A percentile compares a stretch with the other conserved stretches of the same genome.
These are phyloP conservation scores for Hemitrygon akajei DNA, from an alignment of 2,797 vertebrate genomes.

Conservation along the genomic window DNA sequence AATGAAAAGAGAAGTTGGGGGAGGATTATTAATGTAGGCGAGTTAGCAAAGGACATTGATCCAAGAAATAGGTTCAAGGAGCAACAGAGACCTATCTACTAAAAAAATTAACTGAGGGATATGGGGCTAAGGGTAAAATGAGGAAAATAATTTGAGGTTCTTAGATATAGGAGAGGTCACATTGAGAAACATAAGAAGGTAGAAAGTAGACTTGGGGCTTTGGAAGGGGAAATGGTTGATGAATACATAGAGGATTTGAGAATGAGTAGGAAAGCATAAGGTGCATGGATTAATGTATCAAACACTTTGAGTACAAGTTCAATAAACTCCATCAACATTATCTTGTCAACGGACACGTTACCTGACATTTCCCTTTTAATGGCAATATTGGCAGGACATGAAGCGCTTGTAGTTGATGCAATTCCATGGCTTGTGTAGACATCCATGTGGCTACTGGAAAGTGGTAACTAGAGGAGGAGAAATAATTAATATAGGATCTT, in stretches of 20 bases:
- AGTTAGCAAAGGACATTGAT: neutral
- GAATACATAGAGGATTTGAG: neutral
- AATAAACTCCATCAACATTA: neutral
- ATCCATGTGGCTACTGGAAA: slow-evolving; percentile 92
- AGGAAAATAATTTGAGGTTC: neutral
- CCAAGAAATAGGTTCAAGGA: neutral
- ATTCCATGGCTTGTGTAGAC: slow-evolving; percentile 81
- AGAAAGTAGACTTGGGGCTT: neutral
- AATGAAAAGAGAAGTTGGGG: neutral
- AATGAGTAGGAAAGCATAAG: neutral
- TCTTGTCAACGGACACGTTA: slow-evolving; percentile 45
- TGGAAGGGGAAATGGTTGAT: neutral
- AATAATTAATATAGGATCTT: neutral
- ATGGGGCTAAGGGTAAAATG: neutral
- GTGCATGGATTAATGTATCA: neutral
- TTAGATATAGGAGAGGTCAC: neutral
- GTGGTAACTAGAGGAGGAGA: slow-evolving; percentile 69
- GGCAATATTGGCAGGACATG: slow-evolving; percentile 88
- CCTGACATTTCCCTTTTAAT: slow-evolving; percentile 88
- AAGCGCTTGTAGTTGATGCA: slow-evolving; percentile 89
- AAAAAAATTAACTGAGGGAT: neutral
- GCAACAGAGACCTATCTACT: no score
- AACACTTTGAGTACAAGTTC: neutral
- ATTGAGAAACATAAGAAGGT: neutral
- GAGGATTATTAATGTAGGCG: neutral